Conservation (phyloP, 23 tunicate species). For the Oikopleura albicans region DNA sequence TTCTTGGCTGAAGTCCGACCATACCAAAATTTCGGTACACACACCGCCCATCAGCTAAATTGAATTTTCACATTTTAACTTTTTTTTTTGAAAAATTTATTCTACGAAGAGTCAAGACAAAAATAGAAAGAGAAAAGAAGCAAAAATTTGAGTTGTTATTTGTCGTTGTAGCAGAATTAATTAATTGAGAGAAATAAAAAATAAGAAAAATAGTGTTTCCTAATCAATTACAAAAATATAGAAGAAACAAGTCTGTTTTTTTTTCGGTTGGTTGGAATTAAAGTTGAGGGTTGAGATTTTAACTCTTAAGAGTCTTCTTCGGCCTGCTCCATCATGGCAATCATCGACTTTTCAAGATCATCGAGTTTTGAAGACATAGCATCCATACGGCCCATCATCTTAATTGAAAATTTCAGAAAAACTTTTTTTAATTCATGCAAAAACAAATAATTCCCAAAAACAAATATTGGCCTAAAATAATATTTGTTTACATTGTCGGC, state of each 20-base stretch:
- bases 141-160: neutral
- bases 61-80: too few species aligned
- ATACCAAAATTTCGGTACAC: neutral
- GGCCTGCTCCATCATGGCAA: slow-evolving; percentile 15
- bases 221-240: neutral
- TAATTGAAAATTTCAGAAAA: neutral
- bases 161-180: neutral
- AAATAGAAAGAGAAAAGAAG: neutral
- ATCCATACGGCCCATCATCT: slow-evolving; percentile 18
- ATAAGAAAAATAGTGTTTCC: neutral
- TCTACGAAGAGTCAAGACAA: neutral
- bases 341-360: slow-evolving; percentile 4
- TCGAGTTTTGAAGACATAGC: slow-evolving; percentile 13
- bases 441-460: too few species aligned
- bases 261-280: too few species aligned
- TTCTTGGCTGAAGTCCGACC: neutral
- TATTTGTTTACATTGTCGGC: too few species aligned
- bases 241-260: too few species aligned
- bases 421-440: neutral
- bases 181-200: neutral
- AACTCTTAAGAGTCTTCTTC: neutral
- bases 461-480: too few species aligned
- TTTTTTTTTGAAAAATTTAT: neutral
- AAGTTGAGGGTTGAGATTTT: neutral
- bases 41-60: neutral